Conservation (phyloP, 1,140 invertebrate species). For the Drosophila burlai region DNA sequence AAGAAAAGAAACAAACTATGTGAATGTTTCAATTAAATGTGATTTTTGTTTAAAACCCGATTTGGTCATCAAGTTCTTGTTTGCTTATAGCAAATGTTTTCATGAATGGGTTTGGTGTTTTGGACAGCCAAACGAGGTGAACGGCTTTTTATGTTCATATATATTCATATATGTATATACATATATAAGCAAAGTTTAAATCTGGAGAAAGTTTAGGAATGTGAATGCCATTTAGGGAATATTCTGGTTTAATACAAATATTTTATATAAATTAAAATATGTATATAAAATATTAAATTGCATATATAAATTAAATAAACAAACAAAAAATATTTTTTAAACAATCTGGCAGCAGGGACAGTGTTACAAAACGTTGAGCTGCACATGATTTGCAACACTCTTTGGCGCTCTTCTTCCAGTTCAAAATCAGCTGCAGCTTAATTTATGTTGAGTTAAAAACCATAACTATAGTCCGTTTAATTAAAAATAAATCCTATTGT, state of each 20-base stretch:
- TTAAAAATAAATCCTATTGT: neutral
- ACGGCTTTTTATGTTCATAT: neutral
- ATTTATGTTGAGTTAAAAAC: neutral
- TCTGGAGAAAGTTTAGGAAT: too few species aligned
- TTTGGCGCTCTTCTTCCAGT: constrained; percentile 8
- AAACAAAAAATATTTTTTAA: neutral
- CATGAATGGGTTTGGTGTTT: neutral
- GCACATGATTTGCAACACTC: constrained; percentile 29
- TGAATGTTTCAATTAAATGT: constrained; percentile 33
- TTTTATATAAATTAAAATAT: too few species aligned
- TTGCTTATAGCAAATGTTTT: neutral
- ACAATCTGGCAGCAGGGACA: neutral
- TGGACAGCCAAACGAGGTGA: neutral
- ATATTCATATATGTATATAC: neutral
- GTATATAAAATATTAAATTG: too few species aligned
- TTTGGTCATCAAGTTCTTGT: neutral
- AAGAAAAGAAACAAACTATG: constrained; percentile 40
- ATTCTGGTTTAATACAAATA: too few species aligned
- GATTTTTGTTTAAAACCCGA: constrained; percentile 12
- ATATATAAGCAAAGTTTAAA: neutral
- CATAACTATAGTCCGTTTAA: neutral
- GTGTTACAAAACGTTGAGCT: neutral
- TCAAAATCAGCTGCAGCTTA: neutral
- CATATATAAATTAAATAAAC: too few species aligned
- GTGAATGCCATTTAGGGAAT: too few species aligned